Percentiles rank a stretch among this genome's conserved stretches.
Evolutionary conservation across 2,113 vertebrate genomes (phyloP).

Genomic region (Actinemys pallida): DNA sequence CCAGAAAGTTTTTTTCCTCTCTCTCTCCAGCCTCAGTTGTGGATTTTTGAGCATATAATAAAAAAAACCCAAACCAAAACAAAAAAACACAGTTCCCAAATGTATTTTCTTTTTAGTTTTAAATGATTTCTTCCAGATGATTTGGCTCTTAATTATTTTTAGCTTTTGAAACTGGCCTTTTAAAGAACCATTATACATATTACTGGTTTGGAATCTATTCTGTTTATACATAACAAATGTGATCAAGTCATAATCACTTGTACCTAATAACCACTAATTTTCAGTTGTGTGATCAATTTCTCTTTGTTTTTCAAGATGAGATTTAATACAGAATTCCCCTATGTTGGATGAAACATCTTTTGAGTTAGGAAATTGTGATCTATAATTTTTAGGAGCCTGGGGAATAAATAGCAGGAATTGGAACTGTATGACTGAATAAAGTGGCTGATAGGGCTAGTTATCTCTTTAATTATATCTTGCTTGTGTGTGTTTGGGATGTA

Average conservation of each 20-base stretch:
- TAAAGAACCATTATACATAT: no score
- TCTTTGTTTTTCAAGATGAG: no score
- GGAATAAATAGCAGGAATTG: no score
- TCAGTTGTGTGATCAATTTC: neutral
- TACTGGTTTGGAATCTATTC: no score
- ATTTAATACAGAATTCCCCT: no score
- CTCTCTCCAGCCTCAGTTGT: neutral
- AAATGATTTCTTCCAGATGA: neutral
- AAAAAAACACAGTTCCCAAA: neutral
- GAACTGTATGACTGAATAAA: no score
- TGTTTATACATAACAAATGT: no score
- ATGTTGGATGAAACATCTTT: neutral
- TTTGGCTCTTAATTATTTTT: neutral
- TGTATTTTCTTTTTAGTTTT: neutral
- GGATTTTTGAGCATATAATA: neutral
- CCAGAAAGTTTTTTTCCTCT: neutral
- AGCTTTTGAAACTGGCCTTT: neutral
- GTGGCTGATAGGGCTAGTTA: neutral
- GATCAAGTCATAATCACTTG: no score
- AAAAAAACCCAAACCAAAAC: neutral
- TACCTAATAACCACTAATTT: no score
- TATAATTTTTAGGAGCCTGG: neutral
- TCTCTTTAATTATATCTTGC: neutral
- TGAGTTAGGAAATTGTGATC: neutral
- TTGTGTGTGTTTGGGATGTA: neutral